phyloP scores from a whole-genome alignment of 2,888 invertebrate species.

The Gibbula magus region DNA sequence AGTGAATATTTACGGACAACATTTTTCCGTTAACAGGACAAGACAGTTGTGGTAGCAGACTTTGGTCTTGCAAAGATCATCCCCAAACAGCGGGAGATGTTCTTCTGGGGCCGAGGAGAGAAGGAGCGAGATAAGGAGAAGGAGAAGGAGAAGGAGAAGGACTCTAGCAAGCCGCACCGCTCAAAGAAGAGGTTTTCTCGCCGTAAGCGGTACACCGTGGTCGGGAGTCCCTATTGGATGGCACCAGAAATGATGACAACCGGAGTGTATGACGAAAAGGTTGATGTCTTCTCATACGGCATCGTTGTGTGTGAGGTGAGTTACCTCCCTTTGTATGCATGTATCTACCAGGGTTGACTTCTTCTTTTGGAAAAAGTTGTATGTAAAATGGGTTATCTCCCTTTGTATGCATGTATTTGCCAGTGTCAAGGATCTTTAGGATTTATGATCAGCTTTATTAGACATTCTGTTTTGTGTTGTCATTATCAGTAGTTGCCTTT shows the following conservation, averaged over 20 bases:
- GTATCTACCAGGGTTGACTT: neutral
- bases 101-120: conserved; percentile 24
- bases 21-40: conserved; percentile 81
- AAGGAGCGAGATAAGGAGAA: too few species aligned
- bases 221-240: conserved; percentile 99
- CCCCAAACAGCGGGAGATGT: conserved; percentile 47
- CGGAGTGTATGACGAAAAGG: conserved; percentile 95
- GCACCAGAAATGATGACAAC: conserved; percentile 99
- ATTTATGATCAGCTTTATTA: neutral
- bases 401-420: neutral
- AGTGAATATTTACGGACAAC: too few species aligned
- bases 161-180: conserved; percentile 29
- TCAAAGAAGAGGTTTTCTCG: conserved; percentile 79
- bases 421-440: neutral
- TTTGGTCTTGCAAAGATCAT: conserved; percentile 89
- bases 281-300: conserved; percentile 96
- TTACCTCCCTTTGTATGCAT: neutral
- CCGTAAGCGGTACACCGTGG: conserved; percentile 93
- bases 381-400: conserved; percentile 84
- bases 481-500: neutral
- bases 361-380: too few species aligned
- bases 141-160: conserved; percentile 5
- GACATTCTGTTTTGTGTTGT: neutral
- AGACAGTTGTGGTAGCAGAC: conserved; percentile 95
- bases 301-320: conserved; percentile 93